Evolutionary conservation across 2,113 vertebrate genomes (phyloP).

Genomic region (Alouatta palliata): DNA sequence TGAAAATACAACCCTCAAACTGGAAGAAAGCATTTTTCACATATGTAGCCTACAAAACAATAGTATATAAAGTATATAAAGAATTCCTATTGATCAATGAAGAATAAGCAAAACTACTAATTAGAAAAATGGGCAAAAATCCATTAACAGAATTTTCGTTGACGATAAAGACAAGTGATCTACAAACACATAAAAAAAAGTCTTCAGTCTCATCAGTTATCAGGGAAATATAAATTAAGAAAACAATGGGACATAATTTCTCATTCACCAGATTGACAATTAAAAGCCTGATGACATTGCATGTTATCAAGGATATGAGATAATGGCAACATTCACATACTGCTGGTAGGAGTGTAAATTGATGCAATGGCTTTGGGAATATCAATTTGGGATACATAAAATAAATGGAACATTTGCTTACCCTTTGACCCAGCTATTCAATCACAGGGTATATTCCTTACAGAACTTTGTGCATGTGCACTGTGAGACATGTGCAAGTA

Average conservation of each 20-base stretch:
- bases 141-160: background rate
- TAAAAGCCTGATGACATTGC: background rate
- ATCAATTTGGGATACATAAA: background rate
- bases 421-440: background rate
- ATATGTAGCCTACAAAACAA: background rate
- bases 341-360: background rate
- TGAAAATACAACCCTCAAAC: background rate
- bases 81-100: background rate
- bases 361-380: background rate
- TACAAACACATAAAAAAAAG: background rate
- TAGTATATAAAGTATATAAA: background rate
- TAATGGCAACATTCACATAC: background rate
- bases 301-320: background rate
- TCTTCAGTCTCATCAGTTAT: background rate
- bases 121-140: slow-evolving; percentile 34
- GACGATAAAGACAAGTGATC: background rate
- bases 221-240: background rate
- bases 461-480: background rate
- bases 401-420: background rate
- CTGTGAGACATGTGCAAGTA: background rate
- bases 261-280: background rate
- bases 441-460: background rate
- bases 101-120: background rate
- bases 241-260: background rate
- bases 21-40: background rate